phyloP scores from a whole-genome alignment of 2,888 invertebrate genomes.

The Argynnis bischoffii region DNA sequence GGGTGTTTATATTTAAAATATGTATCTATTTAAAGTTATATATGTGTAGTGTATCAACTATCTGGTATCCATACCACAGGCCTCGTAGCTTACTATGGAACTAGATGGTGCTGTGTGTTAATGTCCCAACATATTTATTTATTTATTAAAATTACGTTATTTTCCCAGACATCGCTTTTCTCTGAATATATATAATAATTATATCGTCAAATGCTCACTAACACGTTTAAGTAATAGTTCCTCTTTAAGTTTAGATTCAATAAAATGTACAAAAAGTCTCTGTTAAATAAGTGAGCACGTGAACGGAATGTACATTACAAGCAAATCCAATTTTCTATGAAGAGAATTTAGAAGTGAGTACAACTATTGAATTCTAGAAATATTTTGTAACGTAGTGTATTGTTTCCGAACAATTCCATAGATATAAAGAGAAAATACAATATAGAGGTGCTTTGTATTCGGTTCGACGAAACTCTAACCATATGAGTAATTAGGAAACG shows the following conservation, averaged over 20 bases:
- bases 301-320: slow-evolving; percentile 10
- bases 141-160: slow-evolving; percentile 13
- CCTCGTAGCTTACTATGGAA: too few relatives aligned
- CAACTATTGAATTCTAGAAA: slow-evolving; percentile 5
- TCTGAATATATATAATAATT: too few relatives aligned
- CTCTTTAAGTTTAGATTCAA: slow-evolving; percentile 16
- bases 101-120: too few relatives aligned
- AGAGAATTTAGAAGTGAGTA: slow-evolving; percentile 19
- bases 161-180: slow-evolving; percentile 42
- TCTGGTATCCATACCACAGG: too few relatives aligned
- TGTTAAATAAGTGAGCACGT: slow-evolving; percentile 22
- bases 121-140: slow-evolving; percentile 63
- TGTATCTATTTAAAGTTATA: too few relatives aligned
- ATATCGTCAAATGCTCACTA: too few relatives aligned
- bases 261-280: slow-evolving; percentile 8
- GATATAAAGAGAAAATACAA: slow-evolving; percentile 10
- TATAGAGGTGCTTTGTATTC: background rate
- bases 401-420: background rate
- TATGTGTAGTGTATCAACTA: too few relatives aligned
- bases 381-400: slow-evolving; percentile 11
- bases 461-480: background rate
- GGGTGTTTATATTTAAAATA: too few relatives aligned
- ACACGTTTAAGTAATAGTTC: background rate
- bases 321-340: slow-evolving; percentile 19
- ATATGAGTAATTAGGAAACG: slow-evolving; percentile 26